Percentiles rank a stretch among this genome's conserved stretches.
Evolutionary conservation across 1,140 invertebrate genomes (phyloP).

Genomic region (Sycophila sp.): DNA sequence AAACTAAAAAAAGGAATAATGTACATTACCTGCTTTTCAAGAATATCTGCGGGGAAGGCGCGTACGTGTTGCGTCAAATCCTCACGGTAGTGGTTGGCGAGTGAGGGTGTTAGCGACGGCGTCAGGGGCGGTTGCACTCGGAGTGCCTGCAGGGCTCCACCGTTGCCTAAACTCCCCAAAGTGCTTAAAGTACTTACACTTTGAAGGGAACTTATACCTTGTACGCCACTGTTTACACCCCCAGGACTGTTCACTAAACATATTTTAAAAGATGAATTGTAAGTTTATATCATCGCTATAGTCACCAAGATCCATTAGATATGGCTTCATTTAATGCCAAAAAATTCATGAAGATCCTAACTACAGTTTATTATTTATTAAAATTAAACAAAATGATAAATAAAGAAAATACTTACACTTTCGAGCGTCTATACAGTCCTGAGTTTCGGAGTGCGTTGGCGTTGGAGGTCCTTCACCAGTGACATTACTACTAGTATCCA

Average conservation of each 20-base stretch:
- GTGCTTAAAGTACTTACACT: slow-evolving; percentile 64
- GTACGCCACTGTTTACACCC: slow-evolving; percentile 58
- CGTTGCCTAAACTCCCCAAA: slow-evolving; percentile 64
- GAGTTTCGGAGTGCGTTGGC: slow-evolving; percentile 76
- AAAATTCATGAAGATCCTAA: no score
- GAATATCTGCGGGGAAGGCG: slow-evolving; percentile 90
- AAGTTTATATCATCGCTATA: no score
- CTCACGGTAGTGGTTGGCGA: slow-evolving; percentile 91
- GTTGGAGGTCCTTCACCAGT: slow-evolving; percentile 73
- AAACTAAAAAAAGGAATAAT: not conserved
- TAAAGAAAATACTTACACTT: slow-evolving; percentile 62
- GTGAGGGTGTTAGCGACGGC: slow-evolving; percentile 85
- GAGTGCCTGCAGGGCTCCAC: slow-evolving; percentile 64
- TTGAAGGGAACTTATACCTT: slow-evolving; percentile 68
- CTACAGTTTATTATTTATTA: not conserved
- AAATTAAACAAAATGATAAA: not conserved
- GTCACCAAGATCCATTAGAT: no score
- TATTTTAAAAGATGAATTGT: not conserved
- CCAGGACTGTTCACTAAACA: slow-evolving; percentile 65
- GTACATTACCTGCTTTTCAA: slow-evolving; percentile 87
- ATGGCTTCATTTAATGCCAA: no score
- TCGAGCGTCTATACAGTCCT: slow-evolving; percentile 71
- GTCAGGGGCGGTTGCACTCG: slow-evolving; percentile 64
- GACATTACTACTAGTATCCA: slow-evolving; percentile 68
- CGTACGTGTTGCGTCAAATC: slow-evolving; percentile 91